phyloP scores from a whole-genome alignment of 2,888 invertebrate species.

The Callyntrura guangdongensis region DNA sequence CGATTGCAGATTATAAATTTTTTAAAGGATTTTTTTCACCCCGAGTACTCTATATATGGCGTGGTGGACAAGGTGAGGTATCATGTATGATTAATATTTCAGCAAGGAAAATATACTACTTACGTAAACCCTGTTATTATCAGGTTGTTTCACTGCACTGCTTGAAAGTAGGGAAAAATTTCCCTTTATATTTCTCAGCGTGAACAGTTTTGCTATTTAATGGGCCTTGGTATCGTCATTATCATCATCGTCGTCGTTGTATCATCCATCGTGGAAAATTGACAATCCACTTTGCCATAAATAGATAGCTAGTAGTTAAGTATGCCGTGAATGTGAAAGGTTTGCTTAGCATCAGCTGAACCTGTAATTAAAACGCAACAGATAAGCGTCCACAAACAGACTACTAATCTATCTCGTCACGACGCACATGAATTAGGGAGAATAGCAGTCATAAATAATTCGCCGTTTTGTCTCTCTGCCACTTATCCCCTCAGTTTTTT shows the following conservation, averaged over 20 bases:
- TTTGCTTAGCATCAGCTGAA: no score
- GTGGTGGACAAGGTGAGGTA: no score
- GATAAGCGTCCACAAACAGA: conserved; percentile 13
- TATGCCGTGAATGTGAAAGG: not conserved
- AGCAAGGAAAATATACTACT: not conserved
- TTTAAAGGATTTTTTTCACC: no score
- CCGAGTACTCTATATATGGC: no score
- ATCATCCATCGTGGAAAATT: not conserved
- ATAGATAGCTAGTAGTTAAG: not conserved
- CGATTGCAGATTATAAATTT: no score
- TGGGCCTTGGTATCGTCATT: not conserved
- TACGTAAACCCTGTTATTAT: conserved; percentile 34
- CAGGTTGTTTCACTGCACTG: not conserved
- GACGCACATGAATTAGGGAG: conserved; percentile 27
- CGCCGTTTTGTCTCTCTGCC: conserved; percentile 21
- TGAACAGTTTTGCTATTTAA: not conserved
- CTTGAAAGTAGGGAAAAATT: not conserved
- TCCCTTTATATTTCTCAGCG: not conserved
- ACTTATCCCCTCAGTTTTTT: not conserved
- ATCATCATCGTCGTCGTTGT: not conserved
- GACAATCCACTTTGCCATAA: not conserved
- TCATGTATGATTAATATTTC: no score
- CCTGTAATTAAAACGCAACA: conserved; percentile 44
- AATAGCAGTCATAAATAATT: conserved; percentile 22
- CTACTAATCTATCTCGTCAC: conserved; percentile 33